phyloP scores from a whole-genome alignment of 2,797 vertebrate species.

The Momotus momota region DNA sequence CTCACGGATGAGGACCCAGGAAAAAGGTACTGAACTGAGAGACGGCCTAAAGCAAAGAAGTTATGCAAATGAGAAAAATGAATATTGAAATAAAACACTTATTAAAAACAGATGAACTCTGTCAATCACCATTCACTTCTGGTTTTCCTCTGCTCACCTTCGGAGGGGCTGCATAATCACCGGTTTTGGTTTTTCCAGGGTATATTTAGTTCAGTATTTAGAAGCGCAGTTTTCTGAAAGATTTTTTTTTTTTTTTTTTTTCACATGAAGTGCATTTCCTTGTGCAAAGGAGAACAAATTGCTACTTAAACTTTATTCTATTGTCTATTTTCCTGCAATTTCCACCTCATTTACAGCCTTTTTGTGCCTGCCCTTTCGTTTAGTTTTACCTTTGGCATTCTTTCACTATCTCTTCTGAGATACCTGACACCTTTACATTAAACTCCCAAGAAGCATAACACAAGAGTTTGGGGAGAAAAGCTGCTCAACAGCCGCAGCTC shows the following conservation, averaged over 20 bases:
- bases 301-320: conserved; percentile 70
- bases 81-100: conserved; percentile 45
- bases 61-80: neutral
- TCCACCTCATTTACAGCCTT: conserved; percentile 66
- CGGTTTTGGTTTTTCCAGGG: neutral
- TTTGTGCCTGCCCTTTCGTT: conserved; percentile 67
- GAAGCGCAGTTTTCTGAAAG: conserved; percentile 6
- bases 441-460: conserved; percentile 14
- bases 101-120: conserved; percentile 41
- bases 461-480: neutral
- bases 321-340: conserved; percentile 74
- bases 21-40: neutral
- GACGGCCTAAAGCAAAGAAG: neutral
- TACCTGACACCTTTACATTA: conserved; percentile 68
- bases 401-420: conserved; percentile 71
- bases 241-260: neutral
- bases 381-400: conserved; percentile 67
- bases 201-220: conserved; percentile 40
- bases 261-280: conserved; percentile 46
- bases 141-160: neutral
- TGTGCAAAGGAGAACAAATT: conserved; percentile 62
- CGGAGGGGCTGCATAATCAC: neutral
- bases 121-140: conserved; percentile 28
- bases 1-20: neutral
- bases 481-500: neutral